Conservation (phyloP, 1,140 invertebrate species). For the Zophobas atratus region DNA sequence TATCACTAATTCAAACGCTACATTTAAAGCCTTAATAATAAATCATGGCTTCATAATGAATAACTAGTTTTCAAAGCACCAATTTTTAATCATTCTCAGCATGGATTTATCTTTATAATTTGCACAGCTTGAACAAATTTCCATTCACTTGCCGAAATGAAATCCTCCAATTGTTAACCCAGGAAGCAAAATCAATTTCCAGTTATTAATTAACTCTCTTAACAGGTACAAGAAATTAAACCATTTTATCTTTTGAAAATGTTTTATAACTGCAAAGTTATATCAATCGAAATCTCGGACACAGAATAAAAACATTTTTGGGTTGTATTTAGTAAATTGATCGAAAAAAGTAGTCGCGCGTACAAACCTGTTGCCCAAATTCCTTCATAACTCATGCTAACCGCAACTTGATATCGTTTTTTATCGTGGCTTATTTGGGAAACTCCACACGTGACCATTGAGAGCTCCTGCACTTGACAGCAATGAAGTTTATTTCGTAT, state of each 20-base stretch:
- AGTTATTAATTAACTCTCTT: too few relatives aligned
- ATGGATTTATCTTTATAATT: slow-evolving; percentile 20
- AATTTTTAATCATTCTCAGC: slow-evolving; percentile 3
- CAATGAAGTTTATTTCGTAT: slow-evolving; percentile 40
- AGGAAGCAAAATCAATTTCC: too few relatives aligned
- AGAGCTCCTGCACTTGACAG: slow-evolving; percentile 31
- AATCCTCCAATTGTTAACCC: background rate
- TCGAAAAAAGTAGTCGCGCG: slow-evolving; percentile 32
- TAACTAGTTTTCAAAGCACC: slow-evolving; percentile 10
- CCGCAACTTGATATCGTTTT: slow-evolving; percentile 40
- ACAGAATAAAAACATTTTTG: slow-evolving; percentile 6
- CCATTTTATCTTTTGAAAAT: too few relatives aligned
- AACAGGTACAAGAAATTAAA: too few relatives aligned
- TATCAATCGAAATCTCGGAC: slow-evolving; percentile 7
- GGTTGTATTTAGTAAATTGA: slow-evolving; percentile 24
- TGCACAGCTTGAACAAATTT: background rate
- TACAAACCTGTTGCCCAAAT: slow-evolving; percentile 38
- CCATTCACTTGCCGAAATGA: background rate
- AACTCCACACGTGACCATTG: slow-evolving; percentile 37
- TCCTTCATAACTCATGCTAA: slow-evolving; percentile 41
- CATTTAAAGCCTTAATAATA: slow-evolving; percentile 17
- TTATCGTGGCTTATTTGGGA: slow-evolving; percentile 42
- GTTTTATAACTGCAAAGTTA: too few relatives aligned
- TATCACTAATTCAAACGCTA: slow-evolving; percentile 33
- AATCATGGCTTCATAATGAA: slow-evolving; percentile 27